These are phyloP conservation scores for Rhingia campestris DNA, from an alignment of 2,888 invertebrate genomes.

Conservation along the genomic window DNA sequence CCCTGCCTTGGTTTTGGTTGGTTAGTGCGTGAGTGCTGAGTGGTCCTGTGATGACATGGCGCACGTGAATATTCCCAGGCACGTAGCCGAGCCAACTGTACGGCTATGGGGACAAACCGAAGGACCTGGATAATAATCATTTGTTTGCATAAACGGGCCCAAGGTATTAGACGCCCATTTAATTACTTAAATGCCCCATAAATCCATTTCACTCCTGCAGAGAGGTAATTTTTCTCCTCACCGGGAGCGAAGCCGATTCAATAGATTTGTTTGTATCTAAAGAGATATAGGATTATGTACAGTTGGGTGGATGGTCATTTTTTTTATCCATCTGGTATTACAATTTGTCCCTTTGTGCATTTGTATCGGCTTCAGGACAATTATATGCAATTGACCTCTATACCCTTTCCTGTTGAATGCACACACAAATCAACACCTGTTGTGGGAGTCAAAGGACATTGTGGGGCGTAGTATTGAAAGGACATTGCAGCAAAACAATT, in stretches of 20 bases:
- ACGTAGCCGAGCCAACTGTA: constrained; percentile 32
- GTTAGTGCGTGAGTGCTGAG: constrained; percentile 22
- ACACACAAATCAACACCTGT: constrained; percentile 26
- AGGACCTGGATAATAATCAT: constrained; percentile 41
- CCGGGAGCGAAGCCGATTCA: constrained; percentile 2
- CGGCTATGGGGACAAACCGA: constrained; percentile 15
- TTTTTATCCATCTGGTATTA: neutral
- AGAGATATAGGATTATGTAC: neutral
- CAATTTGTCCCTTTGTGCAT: constrained; percentile 1
- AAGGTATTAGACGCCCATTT: constrained; percentile 39
- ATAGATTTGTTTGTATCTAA: constrained; percentile 1
- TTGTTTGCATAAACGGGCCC: constrained; percentile 37
- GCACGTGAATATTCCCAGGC: constrained; percentile 34
- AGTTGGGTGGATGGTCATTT: neutral
- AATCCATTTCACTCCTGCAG: constrained; percentile 27
- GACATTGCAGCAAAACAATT: constrained; percentile 25
- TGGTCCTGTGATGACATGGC: constrained; percentile 1
- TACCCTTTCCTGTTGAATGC: neutral
- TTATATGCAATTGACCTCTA: constrained; percentile 15
- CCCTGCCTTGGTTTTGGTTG: neutral
- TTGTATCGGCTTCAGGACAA: neutral
- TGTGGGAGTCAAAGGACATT: neutral
- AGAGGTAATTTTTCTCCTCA: constrained; percentile 27
- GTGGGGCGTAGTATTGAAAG: neutral
- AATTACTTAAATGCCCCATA: constrained; percentile 48